Evolutionary conservation across 2,888 invertebrate genomes (phyloP), one percentile per base, ranked within the genome.

Genomic region (Drosophila pullipes): DNA sequence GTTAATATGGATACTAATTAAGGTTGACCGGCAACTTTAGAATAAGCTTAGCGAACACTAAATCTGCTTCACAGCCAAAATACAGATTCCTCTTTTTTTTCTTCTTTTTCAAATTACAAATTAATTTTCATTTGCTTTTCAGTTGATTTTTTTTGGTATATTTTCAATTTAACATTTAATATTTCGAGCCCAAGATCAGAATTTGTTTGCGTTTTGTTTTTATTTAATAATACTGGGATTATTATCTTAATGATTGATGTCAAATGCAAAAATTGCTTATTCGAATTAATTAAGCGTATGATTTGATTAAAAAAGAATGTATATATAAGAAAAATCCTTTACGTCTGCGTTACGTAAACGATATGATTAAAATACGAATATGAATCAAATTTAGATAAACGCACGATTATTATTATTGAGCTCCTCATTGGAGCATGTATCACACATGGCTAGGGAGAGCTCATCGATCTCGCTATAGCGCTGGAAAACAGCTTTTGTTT

Each of bases 51-150:
- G 69, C 78, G 78, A 90, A 90, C 78, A 91, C 85, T 89, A 82
- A 91, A 91, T 93, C 93, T 93, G 93, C 92, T 92, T 93, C 93
- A 93, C 93, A 93, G 93, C 93, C 93, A 93, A 92, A 93, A 93
- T 88, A 93, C 93, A 93, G 93, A 93, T 93, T 92, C 82, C 22
- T 25, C 44, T 66, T 41, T 28, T 59, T 13, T 13, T 13, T 0
- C 10, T 5, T 35, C 13, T 35, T 35, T 2, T 68, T 16, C 55
- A 76, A 61, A 69, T 76, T 77, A 66, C 58, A 74, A 64, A 11
- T 70, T 55, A 69, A 47, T 76, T 78, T 76, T 25, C 62, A 18
- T 33, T 55, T 55, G 62, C 47, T 60, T 78, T 67, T 35, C 4
- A 4, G 47, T 53, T 62, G 35, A 28, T 28, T 44, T 28, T 28